Percentiles rank a stretch among this genome's conserved stretches.
Conservation (phyloP, 2,888 invertebrate species). For the Criorhina ranunculi region DNA sequence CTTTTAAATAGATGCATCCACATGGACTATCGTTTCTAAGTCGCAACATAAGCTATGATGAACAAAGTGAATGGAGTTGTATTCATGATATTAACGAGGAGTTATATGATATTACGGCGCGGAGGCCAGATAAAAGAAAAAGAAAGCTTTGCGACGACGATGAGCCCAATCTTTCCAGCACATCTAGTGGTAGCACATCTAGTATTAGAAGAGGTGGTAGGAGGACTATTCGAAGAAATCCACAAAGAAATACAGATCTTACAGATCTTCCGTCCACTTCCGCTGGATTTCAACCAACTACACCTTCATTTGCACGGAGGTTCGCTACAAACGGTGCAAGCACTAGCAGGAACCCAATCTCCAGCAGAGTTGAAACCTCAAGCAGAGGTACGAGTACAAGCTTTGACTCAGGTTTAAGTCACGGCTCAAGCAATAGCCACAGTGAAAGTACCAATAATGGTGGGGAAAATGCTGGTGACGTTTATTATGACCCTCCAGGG, state of each 20-base stretch:
- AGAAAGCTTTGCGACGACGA: constrained; percentile 77
- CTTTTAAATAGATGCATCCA: constrained; percentile 80
- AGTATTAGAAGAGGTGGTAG: constrained; percentile 20
- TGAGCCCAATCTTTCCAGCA: constrained; percentile 66
- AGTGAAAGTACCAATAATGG: background rate
- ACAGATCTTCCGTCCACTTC: constrained; percentile 71
- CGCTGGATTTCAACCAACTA: constrained; percentile 22
- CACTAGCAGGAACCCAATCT: too few relatives aligned
- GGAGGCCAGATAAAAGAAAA: constrained; percentile 77
- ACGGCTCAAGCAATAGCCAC: background rate
- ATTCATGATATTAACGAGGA: constrained; percentile 95
- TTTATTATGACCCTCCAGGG: background rate
- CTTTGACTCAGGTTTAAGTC: constrained; percentile 6
- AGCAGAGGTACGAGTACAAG: constrained; percentile 9
- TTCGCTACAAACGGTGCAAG: constrained; percentile 1
- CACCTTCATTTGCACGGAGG: constrained; percentile 3
- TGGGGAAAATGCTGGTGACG: background rate
- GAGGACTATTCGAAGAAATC: constrained; percentile 1
- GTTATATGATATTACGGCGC: constrained; percentile 82
- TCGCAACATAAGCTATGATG: constrained; percentile 93
- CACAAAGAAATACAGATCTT: constrained; percentile 33
- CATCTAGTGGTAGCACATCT: constrained; percentile 25
- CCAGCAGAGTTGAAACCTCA: too few relatives aligned
- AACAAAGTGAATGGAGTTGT: constrained; percentile 96
- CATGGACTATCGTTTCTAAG: constrained; percentile 93